phyloP scores from a whole-genome alignment of 2,113 vertebrate genomes.

The Indicator maculatus region DNA sequence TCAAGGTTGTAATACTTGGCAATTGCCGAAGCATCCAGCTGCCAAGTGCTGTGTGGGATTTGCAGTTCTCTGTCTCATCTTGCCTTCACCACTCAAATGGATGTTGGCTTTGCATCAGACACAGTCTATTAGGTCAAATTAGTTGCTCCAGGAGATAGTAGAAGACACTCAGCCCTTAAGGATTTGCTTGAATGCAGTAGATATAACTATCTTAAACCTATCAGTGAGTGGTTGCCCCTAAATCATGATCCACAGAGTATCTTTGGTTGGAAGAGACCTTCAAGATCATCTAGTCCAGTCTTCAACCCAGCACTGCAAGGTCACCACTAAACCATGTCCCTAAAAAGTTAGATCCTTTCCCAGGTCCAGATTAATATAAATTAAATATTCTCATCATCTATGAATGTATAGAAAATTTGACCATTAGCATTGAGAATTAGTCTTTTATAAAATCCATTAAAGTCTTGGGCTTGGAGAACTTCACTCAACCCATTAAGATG shows the following conservation, averaged over 20 bases:
- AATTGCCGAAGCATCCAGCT: neutral
- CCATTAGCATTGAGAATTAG: neutral
- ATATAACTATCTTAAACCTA: neutral
- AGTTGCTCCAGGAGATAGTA: neutral
- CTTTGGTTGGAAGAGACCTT: too few relatives aligned
- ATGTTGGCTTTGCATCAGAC: neutral
- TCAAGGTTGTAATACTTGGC: slow-evolving; percentile 47
- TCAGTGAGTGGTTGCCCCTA: neutral
- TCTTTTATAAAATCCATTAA: neutral
- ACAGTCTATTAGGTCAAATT: neutral
- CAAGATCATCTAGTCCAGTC: too few relatives aligned
- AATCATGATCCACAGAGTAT: neutral
- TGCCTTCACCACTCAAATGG: neutral
- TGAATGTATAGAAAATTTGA: neutral
- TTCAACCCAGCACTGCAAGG: too few relatives aligned
- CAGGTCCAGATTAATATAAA: neutral
- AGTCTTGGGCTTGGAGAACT: neutral
- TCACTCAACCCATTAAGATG: neutral
- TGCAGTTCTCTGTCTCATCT: neutral
- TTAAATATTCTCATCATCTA: neutral
- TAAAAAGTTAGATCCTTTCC: neutral
- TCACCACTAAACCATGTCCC: too few relatives aligned
- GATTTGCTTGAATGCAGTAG: neutral
- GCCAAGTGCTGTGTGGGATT: neutral
- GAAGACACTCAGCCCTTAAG: neutral